Conservation (phyloP, 2,797 vertebrate genomes). For the Tokudaia muenninki region DNA sequence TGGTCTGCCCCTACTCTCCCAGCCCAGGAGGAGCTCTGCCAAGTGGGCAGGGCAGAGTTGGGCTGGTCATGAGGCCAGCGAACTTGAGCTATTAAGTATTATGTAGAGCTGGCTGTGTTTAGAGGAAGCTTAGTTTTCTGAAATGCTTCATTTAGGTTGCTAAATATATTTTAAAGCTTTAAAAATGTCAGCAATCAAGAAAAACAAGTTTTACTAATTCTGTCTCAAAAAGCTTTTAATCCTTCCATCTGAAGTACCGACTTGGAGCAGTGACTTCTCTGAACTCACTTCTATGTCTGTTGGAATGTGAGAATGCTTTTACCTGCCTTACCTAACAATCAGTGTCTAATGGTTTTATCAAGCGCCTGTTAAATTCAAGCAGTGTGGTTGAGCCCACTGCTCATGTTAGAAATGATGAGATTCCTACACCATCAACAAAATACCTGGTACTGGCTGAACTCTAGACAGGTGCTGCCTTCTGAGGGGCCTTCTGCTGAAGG, state of each 20-base stretch:
- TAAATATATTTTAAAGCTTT: slow-evolving; percentile 66
- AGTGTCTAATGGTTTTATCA: slow-evolving; percentile 53
- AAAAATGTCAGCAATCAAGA: slow-evolving; percentile 68
- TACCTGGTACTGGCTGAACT: not conserved
- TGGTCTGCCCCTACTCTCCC: not conserved
- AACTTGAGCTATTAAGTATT: not conserved
- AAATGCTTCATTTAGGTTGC: slow-evolving; percentile 64
- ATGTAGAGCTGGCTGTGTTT: slow-evolving; percentile 41
- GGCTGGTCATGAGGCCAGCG: not conserved
- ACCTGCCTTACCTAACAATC: not conserved
- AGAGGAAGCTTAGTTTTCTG: slow-evolving; percentile 55
- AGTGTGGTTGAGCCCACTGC: not conserved
- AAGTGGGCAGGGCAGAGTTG: not conserved
- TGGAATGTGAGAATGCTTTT: slow-evolving; percentile 45
- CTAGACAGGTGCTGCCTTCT: not conserved
- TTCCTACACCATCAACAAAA: not conserved
- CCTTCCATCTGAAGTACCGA: slow-evolving; percentile 59
- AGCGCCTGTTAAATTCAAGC: not conserved
- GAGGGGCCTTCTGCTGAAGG: not conserved
- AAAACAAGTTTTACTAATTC: slow-evolving; percentile 79
- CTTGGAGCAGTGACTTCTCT: not conserved
- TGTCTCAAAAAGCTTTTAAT: slow-evolving; percentile 66
- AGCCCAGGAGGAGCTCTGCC: not conserved
- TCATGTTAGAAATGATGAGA: not conserved
- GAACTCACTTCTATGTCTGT: not conserved